A percentile compares a stretch with the other conserved stretches of the same genome.
Evolutionary conservation across 2,113 vertebrate species (phyloP).

Genomic region (Bos javanicus): DNA sequence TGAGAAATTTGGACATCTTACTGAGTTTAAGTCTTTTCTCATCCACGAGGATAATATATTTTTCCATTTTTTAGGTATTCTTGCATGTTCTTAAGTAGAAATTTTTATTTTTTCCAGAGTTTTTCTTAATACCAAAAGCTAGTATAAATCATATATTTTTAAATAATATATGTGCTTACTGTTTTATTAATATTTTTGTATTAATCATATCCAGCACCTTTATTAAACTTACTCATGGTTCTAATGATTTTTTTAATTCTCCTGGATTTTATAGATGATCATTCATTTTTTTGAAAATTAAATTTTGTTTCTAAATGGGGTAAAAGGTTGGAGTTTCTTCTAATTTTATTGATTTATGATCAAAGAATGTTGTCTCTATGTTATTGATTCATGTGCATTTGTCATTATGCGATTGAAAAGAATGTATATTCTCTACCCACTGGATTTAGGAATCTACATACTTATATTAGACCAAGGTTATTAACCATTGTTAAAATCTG

Average conservation of each 20-base stretch:
- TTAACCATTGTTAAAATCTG: background rate
- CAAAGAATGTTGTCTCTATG: background rate
- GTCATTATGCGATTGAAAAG: background rate
- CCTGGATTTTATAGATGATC: background rate
- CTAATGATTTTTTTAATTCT: background rate
- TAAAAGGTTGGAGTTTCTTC: background rate
- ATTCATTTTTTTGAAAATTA: slow-evolving; percentile 8
- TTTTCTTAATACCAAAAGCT: background rate
- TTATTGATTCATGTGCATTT: background rate
- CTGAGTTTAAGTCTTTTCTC: background rate
- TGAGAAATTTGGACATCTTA: background rate
- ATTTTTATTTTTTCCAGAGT: background rate
- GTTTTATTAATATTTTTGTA: background rate
- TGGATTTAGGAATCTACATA: background rate
- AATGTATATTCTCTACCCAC: background rate
- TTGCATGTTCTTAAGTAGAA: background rate
- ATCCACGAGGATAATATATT: background rate
- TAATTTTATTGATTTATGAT: background rate
- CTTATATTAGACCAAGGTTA: background rate
- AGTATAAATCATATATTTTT: background rate
- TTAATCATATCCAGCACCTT: background rate
- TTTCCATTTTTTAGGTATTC: background rate
- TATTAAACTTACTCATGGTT: background rate
- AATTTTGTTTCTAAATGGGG: background rate
- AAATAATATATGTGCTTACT: background rate